Conservation (phyloP, 1,140 invertebrate genomes). For the Conus ventricosus region DNA sequence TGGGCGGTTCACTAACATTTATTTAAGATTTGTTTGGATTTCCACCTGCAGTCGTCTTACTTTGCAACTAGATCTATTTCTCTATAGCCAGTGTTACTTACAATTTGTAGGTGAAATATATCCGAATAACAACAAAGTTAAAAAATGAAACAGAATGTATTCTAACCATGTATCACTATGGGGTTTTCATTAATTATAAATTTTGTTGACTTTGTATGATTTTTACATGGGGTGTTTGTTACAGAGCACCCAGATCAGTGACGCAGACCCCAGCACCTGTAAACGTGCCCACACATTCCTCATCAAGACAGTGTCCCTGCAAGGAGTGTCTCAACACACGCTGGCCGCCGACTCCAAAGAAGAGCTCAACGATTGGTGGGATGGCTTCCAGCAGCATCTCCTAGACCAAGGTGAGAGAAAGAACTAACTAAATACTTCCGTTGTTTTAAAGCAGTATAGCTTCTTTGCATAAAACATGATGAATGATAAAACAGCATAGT, state of each 20-base stretch:
- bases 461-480: slow-evolving; percentile 26
- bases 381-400: slow-evolving; percentile 71
- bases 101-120: too few species aligned
- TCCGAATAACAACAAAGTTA: too few species aligned
- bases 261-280: slow-evolving; percentile 63
- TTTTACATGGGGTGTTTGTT: slow-evolving; percentile 1
- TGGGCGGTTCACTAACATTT: too few species aligned
- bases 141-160: neutral
- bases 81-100: too few species aligned
- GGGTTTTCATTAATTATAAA: neutral
- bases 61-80: too few species aligned
- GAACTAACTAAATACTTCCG: too few species aligned
- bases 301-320: slow-evolving; percentile 61
- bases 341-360: slow-evolving; percentile 66
- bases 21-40: too few species aligned
- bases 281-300: slow-evolving; percentile 67
- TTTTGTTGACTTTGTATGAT: slow-evolving; percentile 37
- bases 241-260: slow-evolving; percentile 70
- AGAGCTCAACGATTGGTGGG: slow-evolving; percentile 69
- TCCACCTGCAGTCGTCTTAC: too few species aligned
- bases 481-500: too few species aligned
- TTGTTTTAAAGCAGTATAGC: neutral
- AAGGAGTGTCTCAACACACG: slow-evolving; percentile 58
- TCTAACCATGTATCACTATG: neutral
- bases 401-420: slow-evolving; percentile 66